Base-by-base conservation (phyloP, 2,113 vertebrate genomes). In the Paedocypris sp. region DNA sequence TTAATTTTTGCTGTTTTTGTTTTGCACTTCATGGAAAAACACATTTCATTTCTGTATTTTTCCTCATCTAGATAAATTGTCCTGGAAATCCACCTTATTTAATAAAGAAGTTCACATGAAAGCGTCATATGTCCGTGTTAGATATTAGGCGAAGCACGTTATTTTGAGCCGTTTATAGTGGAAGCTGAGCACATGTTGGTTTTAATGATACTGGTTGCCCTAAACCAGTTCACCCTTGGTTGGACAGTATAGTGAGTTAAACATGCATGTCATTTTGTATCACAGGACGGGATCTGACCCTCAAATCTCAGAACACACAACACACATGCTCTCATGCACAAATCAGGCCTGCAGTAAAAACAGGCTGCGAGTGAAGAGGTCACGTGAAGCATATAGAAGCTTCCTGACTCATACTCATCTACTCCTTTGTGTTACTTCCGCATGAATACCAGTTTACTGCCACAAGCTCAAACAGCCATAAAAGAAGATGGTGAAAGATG, bases 241-340 rank as follows among this genome's bases (percentile, higher is more conserved):
- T 28, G n/a, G 71, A 69, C 58, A 43, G 35, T 73, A 60, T 52
- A 62, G 12, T 12, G 33, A 77, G 64, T 61, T 69, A 77, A 79
- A 77, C 46, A 62, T 39, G 69, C 68, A 75, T 72, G 76, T 71
- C 75, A 74, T 51, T 61, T 18, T 71, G 20, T 69, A 72, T 77
- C 70, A 75, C 58, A 50, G 29, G 57, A 64, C 51, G 12, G 64
- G 35, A 57, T 5, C 5, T 49, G 35, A 57, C 45, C 61, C 66
- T 66, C 41, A 18, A 31, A 10, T n/a, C 52, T 32, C 57, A 36
- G 51, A 6, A 18, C 23, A 61, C 26, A 39, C 12, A 60, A 46
- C 49, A 32, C 62, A 61, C 29, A 67, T 19, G 15, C 15, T 47
- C 19, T 16, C 15, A 32, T n/a, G 32, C 15, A 49, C 41, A 64